Percentiles rank a stretch among this genome's conserved stretches.
phyloP scores from a whole-genome alignment of 2,113 vertebrate species.

The Oncorhynchus nerka region DNA sequence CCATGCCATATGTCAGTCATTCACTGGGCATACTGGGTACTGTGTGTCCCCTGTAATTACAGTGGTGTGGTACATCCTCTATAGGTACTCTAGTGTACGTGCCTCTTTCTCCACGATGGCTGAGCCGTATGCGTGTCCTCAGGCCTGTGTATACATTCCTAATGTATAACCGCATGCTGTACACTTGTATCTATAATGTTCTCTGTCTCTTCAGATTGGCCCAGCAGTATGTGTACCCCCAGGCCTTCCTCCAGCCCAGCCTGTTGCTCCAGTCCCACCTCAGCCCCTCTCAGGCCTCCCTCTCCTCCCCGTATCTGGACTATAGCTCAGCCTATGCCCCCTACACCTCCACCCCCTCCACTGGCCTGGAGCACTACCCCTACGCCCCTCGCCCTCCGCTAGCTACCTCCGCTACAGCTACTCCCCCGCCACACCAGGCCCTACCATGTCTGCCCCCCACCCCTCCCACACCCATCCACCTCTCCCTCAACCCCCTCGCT shows the following conservation, averaged over 20 bases:
- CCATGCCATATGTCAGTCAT: slow-evolving; percentile 18
- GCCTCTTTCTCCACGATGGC: too few species aligned
- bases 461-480: slow-evolving; percentile 50
- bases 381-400: slow-evolving; percentile 84
- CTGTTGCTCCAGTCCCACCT: slow-evolving; percentile 88
- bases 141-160: not conserved
- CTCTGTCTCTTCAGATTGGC: slow-evolving; percentile 74
- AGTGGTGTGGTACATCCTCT: too few species aligned
- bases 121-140: too few species aligned
- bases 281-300: slow-evolving; percentile 65
- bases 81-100: too few species aligned
- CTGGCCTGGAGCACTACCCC: slow-evolving; percentile 90
- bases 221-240: slow-evolving; percentile 91
- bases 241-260: slow-evolving; percentile 88
- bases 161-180: not conserved
- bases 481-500: slow-evolving; percentile 71
- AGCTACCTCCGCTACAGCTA: slow-evolving; percentile 87
- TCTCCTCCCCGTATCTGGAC: slow-evolving; percentile 88
- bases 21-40: not conserved
- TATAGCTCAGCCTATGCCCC: slow-evolving; percentile 85
- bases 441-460: slow-evolving; percentile 63
- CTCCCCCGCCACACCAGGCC: slow-evolving; percentile 72
- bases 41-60: too few species aligned
- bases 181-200: not conserved
- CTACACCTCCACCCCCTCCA: slow-evolving; percentile 81